Conservation (phyloP, 2,888 invertebrate species). For the Pollenia amentaria region DNA sequence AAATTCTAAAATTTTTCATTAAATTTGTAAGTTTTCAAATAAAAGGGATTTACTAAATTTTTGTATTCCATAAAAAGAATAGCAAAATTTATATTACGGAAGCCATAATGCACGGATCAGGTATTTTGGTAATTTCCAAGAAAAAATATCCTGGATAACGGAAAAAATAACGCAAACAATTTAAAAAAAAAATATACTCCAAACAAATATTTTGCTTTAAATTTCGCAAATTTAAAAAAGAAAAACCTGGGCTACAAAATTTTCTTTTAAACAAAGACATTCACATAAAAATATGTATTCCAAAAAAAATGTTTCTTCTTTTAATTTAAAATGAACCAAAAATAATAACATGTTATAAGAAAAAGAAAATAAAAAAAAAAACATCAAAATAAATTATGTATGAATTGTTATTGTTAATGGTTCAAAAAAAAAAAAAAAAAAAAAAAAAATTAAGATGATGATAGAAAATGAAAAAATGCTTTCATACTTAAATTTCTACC, state of each 20-base stretch:
- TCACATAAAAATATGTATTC: neutral
- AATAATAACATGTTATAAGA: slow-evolving; percentile 16
- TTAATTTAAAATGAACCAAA: slow-evolving; percentile 29
- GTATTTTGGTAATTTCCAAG: no score
- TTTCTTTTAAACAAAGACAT: neutral
- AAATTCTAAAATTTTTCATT: no score
- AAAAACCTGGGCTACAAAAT: neutral
- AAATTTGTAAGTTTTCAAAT: no score
- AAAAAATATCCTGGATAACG: no score
- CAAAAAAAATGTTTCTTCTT: neutral
- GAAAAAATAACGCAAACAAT: no score
- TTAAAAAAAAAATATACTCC: no score
- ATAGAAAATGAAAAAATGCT: slow-evolving; percentile 11
- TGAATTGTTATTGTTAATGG: slow-evolving; percentile 53
- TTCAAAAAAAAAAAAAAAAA: slow-evolving; percentile 12
- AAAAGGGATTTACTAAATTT: no score
- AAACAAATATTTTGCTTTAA: no score
- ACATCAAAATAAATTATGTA: slow-evolving; percentile 64
- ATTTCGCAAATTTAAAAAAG: no score
- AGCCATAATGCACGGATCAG: no score
- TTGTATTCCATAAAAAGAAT: no score
- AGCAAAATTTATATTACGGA: no score
- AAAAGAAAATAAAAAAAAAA: slow-evolving; percentile 11
- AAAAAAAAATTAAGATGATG: slow-evolving; percentile 6
- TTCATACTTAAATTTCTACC: neutral